phyloP scores from a whole-genome alignment of 2,113 vertebrate species.

The Scartelaos histophorus region DNA sequence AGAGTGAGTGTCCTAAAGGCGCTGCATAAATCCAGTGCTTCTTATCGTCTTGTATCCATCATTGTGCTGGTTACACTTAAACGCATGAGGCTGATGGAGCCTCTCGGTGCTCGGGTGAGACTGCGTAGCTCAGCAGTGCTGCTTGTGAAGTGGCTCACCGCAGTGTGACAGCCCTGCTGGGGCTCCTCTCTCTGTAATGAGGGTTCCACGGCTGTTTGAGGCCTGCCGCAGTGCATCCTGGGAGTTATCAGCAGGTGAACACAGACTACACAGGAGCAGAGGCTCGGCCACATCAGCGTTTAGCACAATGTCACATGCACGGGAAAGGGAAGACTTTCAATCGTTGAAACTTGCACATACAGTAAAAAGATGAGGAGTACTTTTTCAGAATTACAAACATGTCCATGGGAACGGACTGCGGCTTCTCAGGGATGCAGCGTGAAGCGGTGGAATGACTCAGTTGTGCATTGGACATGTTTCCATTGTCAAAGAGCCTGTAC shows the following conservation, averaged over 20 bases:
- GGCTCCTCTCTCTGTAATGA: background rate
- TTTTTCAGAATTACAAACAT: too few species aligned
- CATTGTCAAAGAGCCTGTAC: too few species aligned
- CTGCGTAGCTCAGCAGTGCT: background rate
- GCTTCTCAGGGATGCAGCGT: too few species aligned
- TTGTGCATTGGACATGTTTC: too few species aligned
- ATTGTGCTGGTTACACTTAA: too few species aligned
- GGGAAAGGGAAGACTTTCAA: background rate
- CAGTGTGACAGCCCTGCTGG: background rate
- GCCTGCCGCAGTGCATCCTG: background rate
- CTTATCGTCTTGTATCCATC: too few species aligned
- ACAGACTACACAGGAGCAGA: background rate
- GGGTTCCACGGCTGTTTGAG: background rate
- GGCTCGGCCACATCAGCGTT: background rate
- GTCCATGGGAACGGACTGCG: too few species aligned
- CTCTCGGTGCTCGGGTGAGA: background rate
- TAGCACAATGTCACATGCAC: background rate
- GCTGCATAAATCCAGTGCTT: too few species aligned
- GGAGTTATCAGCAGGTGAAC: background rate
- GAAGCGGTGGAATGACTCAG: too few species aligned
- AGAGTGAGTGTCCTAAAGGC: too few species aligned
- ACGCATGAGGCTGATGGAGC: background rate
- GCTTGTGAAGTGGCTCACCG: background rate
- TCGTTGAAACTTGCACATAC: too few species aligned
- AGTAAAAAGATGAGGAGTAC: too few species aligned